Base-by-base conservation (phyloP, 2,888 invertebrate species). In the Pherbina coryleti region DNA sequence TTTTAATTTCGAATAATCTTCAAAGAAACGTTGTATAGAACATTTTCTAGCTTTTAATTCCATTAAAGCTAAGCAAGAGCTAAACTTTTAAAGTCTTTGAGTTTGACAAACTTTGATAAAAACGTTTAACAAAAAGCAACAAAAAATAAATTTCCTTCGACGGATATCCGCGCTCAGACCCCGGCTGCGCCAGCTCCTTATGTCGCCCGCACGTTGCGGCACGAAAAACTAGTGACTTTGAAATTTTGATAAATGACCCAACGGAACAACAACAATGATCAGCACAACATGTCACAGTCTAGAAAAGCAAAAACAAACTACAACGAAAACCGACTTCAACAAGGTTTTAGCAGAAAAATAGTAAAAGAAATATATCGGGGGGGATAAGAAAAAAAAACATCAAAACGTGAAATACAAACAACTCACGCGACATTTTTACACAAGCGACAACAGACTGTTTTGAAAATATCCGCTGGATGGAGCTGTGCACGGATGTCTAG, bases 191-290 rank as follows among this genome's bases (percentile, higher is more conserved):
- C 5, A 37, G 19, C 60, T 64, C 3, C 55, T n/a, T n/a, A 73
- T 79, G 69, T 67, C 73, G 66, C 64, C 75, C 51, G 72, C 76
- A 78, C 76, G 85, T 86, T 85, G 85, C 86, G 84, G 84, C 85
- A 85, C 14, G 60, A 57, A 44, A 70, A 70, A 70, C 22, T 86
- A 86, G 86, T 84, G 86, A 86, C 86, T 86, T 86, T 85, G 85
- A 86, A 86, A 86, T 85, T 86, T 86, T 86, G 86, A 86, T 86
- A 86, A 86, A 86, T 86, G 85, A 86, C 84, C 85, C 81, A 77
- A 85, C 82, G 77, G 28, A 22, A 14, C 19, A 82, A 76, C 17
- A 71, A 55, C 19, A 55, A 55, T 31, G 55, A 71, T 25, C 71
- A 62, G 17, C 31, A 66, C 14, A 53, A 72, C 62, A 60, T 60